Base-by-base conservation (phyloP, 2,888 invertebrate genomes). In the Limnephilus marmoratus region DNA sequence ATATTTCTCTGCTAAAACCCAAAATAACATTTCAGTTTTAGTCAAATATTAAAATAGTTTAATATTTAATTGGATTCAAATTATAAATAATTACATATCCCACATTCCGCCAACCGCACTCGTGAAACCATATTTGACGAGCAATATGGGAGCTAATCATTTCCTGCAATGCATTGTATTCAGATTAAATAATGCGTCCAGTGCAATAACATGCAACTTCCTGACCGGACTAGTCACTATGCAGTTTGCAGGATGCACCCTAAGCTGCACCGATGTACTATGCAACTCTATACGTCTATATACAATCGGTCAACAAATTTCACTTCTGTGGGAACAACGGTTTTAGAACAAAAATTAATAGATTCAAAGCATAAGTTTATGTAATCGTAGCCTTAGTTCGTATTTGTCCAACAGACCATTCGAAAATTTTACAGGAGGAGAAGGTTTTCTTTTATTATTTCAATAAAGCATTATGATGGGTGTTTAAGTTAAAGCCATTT, bases 81-180 rank as follows among this genome's bases (percentile, higher is more conserved):
- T 68, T 68, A 68, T 9, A 68, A 24, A 24, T 68, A 68, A 68
- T 68, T 68, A 68, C 68, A 68, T 0, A n/a, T n/a, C 24, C 68
- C 68, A 68, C 24, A 68, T 68, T n/a, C 68, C 68, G 24, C 68
- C 68, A 68, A 68, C 68, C 68, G 68, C 68, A 68, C n/a, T 9
- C 68, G 24, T 24, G 24, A 68, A 24, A 68, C 68, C 68, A n/a
- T 68, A 68, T 68, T 68, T 68, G 68, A 68, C 68, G 68, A 68
- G 68, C 68, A 68, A 68, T 68, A 68, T n/a, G 68, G 24, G n/a
- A 83, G 34, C 82, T 37, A 83, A 83, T 83, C 34, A 83, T 83
- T 34, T 83, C 34, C 34, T 31, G 82, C 15, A 83, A 83, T 5
- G 82, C 34, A 83, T 83, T 34, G 82, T 83, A 34, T 18, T 24